Evolutionary conservation across 2,113 vertebrate species (phyloP).

Genomic region (Hippocampus comes): DNA sequence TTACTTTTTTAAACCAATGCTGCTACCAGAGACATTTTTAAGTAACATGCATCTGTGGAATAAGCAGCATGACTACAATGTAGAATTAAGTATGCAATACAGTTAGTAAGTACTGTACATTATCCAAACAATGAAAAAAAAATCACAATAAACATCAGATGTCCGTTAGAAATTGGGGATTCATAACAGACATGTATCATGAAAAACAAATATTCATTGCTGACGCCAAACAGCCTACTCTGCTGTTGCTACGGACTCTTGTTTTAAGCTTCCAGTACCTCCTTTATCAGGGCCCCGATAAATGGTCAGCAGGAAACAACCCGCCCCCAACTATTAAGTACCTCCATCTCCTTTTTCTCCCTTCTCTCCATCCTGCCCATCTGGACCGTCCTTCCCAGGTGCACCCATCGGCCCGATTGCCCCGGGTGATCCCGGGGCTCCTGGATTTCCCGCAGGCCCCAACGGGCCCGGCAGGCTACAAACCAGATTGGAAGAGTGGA

Average conservation of each 20-base stretch:
- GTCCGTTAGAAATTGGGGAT: no score
- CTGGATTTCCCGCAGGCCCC: slow-evolving; percentile 80
- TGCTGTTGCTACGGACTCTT: neutral
- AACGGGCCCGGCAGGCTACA: slow-evolving; percentile 87
- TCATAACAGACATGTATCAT: no score
- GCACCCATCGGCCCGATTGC: slow-evolving; percentile 83
- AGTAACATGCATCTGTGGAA: no score
- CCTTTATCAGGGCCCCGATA: neutral
- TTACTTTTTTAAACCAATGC: no score
- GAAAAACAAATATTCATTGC: no score
- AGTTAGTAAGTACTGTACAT: no score
- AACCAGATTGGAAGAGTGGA: slow-evolving; percentile 77
- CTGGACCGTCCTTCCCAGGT: slow-evolving; percentile 85
- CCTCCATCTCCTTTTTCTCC: slow-evolving; percentile 82
- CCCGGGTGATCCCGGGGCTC: slow-evolving; percentile 77
- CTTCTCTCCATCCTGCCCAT: slow-evolving; percentile 83
- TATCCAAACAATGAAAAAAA: no score
- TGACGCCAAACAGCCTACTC: neutral
- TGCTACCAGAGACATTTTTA: no score
- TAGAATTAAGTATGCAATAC: no score
- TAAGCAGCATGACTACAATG: no score
- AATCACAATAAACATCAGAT: no score
- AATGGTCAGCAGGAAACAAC: neutral
- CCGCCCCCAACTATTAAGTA: slow-evolving; percentile 42
- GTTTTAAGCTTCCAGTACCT: neutral